Evolutionary conservation across 2,888 invertebrate species (phyloP), one percentile per base, ranked within the genome.

Genomic region (Tenthredo scrophulariae): DNA sequence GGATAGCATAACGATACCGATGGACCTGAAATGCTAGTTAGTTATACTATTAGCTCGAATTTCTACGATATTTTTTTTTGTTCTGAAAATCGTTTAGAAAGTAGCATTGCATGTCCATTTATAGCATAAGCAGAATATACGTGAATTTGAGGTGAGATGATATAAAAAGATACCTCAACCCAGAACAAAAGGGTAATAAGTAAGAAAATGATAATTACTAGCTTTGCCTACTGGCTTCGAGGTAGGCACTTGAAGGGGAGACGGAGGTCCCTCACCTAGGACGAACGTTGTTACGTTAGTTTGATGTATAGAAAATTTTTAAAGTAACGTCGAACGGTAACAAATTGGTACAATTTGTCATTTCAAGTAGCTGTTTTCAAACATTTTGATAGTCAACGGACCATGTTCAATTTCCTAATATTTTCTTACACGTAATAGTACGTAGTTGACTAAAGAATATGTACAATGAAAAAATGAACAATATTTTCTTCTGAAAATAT

Each of bases 171-270:
- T 70, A 83, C 33, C 67, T 43, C 18, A n/a, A 70, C 65, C 85
- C 40, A 87, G 65, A 85, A 79, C 62, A 46, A 84, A 84, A 65
- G 86, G 79, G 80, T 70, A 84, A 70, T 86, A 84, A 80, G 33
- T 46, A 29, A 85, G 67, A 85, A 87, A 91, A 92, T 88, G 90
- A 91, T 92, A 91, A 91, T 92, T 92, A 92, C 92, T 90, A 91
- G 91, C 87, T 89, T 91, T 91, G 89, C 89, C 90, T 89, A 91
- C 88, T 88, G 89, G 87, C 90, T 91, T 92, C 90, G 87, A 88
- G 88, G 89, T 89, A 90, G 91, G 90, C 90, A 91, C 89, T 87
- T 91, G 91, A 88, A 90, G 88, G 88, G 92, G 89, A 90, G 91
- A 89, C 87, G 89, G 89, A 86, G 89, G 89, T 90, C 90, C 91